Evolutionary conservation across 1,140 invertebrate genomes (phyloP).

Genomic region (Hetaerina americana): DNA sequence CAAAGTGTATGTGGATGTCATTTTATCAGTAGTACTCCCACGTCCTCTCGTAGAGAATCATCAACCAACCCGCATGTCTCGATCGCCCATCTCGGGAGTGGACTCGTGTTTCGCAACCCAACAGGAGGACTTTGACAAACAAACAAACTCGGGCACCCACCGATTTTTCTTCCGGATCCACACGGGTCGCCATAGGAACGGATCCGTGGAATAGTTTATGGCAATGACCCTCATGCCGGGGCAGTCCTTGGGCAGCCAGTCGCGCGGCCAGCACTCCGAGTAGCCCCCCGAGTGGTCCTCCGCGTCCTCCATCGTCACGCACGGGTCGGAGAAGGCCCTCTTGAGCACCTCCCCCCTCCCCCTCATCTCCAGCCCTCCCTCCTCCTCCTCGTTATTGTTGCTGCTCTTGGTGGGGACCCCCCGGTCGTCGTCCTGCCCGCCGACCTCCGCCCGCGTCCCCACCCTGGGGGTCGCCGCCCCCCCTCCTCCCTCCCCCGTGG

Average conservation of each 20-base stretch:
- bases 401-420: conserved; percentile 41
- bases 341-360: neutral
- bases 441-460: neutral
- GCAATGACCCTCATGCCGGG: conserved; percentile 49
- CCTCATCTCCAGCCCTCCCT: too few species aligned
- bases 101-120: too few species aligned
- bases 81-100: too few species aligned
- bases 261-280: conserved; percentile 51
- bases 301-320: neutral
- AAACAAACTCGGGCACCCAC: too few species aligned
- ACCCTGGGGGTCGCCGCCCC: neutral
- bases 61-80: too few species aligned
- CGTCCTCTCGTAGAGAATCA: too few species aligned
- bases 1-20: too few species aligned
- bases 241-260: conserved; percentile 52
- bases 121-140: too few species aligned
- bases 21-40: too few species aligned
- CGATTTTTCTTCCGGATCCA: conserved; percentile 48
- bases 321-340: neutral
- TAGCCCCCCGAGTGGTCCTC: conserved; percentile 22
- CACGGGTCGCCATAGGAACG: conserved; percentile 49
- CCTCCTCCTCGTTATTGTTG: neutral
- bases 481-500: neutral
- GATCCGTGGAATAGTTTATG: conserved; percentile 56
- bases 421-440: conserved; percentile 19